Conservation (phyloP, 1,140 invertebrate species). For the Goniozus legneri region DNA sequence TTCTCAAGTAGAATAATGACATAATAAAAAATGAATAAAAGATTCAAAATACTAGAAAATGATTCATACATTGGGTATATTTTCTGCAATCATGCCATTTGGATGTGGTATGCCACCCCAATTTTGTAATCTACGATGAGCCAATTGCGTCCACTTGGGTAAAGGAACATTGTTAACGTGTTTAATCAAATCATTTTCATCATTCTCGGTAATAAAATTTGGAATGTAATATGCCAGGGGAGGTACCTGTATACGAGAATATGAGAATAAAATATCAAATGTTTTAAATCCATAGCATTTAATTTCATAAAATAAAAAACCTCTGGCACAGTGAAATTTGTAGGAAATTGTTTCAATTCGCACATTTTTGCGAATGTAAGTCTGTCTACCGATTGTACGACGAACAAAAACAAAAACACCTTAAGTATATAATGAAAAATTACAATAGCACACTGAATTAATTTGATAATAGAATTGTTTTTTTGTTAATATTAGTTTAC, state of each 20-base stretch:
- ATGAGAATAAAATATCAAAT: too few species aligned
- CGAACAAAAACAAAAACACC: too few species aligned
- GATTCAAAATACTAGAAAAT: slow-evolving; percentile 1
- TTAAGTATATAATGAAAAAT: too few species aligned
- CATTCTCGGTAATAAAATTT: slow-evolving; percentile 80
- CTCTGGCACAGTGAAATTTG: too few species aligned
- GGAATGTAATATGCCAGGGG: slow-evolving; percentile 81
- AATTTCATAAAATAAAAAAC: too few species aligned
- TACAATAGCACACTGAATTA: too few species aligned
- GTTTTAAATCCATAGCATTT: too few species aligned
- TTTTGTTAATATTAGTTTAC: too few species aligned
- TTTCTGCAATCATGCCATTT: slow-evolving; percentile 93
- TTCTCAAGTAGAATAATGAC: slow-evolving; percentile 10
- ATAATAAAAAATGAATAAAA: slow-evolving; percentile 8
- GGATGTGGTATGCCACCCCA: slow-evolving; percentile 92
- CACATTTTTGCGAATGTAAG: too few species aligned
- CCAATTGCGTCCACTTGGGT: slow-evolving; percentile 94
- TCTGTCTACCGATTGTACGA: too few species aligned
- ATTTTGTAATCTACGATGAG: slow-evolving; percentile 88
- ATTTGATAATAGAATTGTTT: too few species aligned
- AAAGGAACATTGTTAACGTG: slow-evolving; percentile 79
- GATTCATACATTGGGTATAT: slow-evolving; percentile 66
- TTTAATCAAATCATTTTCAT: slow-evolving; percentile 73
- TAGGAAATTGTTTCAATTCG: too few species aligned
- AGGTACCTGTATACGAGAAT: slow-evolving; percentile 60